Evolutionary conservation across 1,140 invertebrate species (phyloP).

Genomic region (Pseudomyrmex dendroicus): DNA sequence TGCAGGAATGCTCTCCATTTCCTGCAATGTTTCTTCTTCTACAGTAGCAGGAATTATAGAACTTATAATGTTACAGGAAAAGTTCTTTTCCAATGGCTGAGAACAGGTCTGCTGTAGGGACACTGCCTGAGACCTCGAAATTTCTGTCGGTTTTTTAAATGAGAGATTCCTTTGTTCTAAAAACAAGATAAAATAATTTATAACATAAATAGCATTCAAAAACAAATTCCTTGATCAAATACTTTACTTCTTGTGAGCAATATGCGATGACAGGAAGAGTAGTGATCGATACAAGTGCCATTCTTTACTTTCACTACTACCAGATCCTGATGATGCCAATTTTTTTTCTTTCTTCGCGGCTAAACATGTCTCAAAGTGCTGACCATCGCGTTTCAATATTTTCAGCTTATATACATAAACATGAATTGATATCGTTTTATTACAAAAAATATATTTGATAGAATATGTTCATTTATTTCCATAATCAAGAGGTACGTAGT

Average conservation of each 20-base stretch:
- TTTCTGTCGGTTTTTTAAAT: too few species aligned
- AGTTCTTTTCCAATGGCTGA: too few species aligned
- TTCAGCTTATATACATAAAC: constrained; percentile 1
- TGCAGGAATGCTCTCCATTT: not conserved
- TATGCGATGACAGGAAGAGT: not conserved
- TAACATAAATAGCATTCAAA: too few species aligned
- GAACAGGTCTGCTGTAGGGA: too few species aligned
- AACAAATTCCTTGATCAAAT: not conserved
- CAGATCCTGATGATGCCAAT: not conserved
- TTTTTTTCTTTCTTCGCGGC: constrained; percentile 1
- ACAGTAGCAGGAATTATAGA: too few species aligned
- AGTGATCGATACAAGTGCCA: not conserved
- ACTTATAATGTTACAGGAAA: too few species aligned
- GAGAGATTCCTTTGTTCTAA: too few species aligned
- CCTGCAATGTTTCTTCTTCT: not conserved
- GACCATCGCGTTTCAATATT: not conserved
- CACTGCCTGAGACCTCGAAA: too few species aligned
- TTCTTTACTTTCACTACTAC: not conserved
- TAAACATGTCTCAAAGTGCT: not conserved
- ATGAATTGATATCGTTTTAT: not conserved
- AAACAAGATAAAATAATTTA: too few species aligned
- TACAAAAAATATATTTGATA: not conserved
- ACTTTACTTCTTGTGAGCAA: constrained; percentile 9
- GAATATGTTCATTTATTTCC: not conserved
- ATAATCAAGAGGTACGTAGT: not conserved